Base-by-base conservation (phyloP, 2,888 invertebrate genomes). In the Nomada fucata region DNA sequence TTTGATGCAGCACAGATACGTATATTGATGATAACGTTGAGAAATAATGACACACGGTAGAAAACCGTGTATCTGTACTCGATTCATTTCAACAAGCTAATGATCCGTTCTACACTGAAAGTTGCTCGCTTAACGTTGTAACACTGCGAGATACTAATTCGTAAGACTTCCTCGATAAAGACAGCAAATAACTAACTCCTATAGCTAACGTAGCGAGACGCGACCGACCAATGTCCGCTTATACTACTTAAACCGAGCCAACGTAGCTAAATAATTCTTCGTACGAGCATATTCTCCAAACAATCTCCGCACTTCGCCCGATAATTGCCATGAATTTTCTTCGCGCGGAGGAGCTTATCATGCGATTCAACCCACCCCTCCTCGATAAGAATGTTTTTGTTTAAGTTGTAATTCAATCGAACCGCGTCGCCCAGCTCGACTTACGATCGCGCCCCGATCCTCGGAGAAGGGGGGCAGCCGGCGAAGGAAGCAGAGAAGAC, bases 341-440 rank as follows among this genome's bases (percentile, higher is more conserved):
- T n/a, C 36, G 3, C 10, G n/a, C 4, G 4, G 1, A n/a, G 10
- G 5, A 53, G 5, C 1, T 20, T 13, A 15, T 15, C 15, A 1
- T 9, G 4, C 29, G 36, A 47, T 60, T 18, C 20, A 5, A 5
- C 7, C n/a, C 13, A 2, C 0, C 4, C 11, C 13, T 44, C n/a
- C 42, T 26, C 50, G 15, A 52, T 52, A 11, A n/a, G 44, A 69
- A 23, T 23, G 52, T 81, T 74, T 64, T 36, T 36, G 5, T 36
- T 70, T 59, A 64, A 55, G 55, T 81, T 69, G 65, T 83, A 76
- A 77, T 69, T 77, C 82, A 82, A 82, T 82, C 73, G 76, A 53
- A 11, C 44, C 64, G 23, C 52, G 74, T 63, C 36, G 63, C 67
- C 26, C 26, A 60, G 23, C 68, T 74, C 73, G 77, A 83, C 73